Evolutionary conservation across 2,797 vertebrate species (phyloP).

Genomic region (Hyperoplus lanceolatus): DNA sequence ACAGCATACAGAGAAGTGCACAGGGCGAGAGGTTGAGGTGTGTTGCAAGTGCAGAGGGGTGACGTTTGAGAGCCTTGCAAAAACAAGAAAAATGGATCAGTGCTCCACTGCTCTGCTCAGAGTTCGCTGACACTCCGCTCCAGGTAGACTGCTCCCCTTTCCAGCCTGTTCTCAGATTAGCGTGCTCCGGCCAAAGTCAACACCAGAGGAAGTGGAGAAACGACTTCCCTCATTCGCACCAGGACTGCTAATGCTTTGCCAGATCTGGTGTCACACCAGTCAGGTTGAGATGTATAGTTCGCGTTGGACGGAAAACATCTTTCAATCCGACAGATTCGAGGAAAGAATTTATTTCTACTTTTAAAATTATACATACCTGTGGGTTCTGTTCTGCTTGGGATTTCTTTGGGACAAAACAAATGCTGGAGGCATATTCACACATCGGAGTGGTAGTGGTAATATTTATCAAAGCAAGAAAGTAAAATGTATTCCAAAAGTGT

Average conservation of each 20-base stretch:
- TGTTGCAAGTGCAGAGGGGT: slow-evolving; percentile 23
- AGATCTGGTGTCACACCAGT: slow-evolving; percentile 68
- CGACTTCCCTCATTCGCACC: slow-evolving; percentile 75
- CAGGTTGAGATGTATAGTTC: slow-evolving; percentile 56
- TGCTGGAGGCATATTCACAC: neutral
- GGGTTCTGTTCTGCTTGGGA: neutral
- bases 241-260: slow-evolving; percentile 68
- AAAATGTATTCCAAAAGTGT: neutral
- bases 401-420: neutral
- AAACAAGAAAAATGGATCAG: slow-evolving; percentile 32
- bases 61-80: slow-evolving; percentile 15
- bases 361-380: neutral
- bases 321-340: slow-evolving; percentile 28
- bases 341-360: slow-evolving; percentile 10
- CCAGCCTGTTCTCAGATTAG: slow-evolving; percentile 69
- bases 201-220: slow-evolving; percentile 73
- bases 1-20: slow-evolving; percentile 12
- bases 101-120: slow-evolving; percentile 36
- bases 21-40: slow-evolving; percentile 12
- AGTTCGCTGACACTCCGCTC: slow-evolving; percentile 56
- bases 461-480: neutral
- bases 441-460: too few relatives aligned
- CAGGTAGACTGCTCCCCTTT: slow-evolving; percentile 76
- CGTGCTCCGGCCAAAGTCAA: slow-evolving; percentile 79
- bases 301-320: slow-evolving; percentile 10